A percentile compares a stretch with the other conserved stretches of the same genome.
Conservation (phyloP, 2,113 vertebrate species). For the Crotalus horridus region DNA sequence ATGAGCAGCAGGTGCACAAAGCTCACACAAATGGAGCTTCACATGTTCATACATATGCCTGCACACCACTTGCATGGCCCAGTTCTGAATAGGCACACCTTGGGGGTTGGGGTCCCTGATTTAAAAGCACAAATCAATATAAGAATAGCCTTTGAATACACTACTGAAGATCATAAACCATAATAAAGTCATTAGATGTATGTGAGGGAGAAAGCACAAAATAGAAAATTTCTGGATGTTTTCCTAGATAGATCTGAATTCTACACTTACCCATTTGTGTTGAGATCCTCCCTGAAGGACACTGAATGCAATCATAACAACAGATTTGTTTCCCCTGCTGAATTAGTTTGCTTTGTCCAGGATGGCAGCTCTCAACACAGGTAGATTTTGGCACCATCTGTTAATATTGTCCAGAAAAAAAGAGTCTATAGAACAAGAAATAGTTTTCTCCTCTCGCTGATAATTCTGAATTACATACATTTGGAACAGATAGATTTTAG, state of each 20-base stretch:
- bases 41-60: too few relatives aligned
- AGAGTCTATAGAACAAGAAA: not conserved
- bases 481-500: not conserved
- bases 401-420: not conserved
- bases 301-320: not conserved
- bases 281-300: not conserved
- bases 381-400: not conserved
- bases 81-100: too few relatives aligned
- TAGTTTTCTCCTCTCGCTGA: not conserved
- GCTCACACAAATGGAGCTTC: too few relatives aligned
- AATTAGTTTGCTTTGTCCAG: not conserved
- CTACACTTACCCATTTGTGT: not conserved
- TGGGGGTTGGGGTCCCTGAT: too few relatives aligned
- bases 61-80: too few relatives aligned
- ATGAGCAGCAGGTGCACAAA: too few relatives aligned
- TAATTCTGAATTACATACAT: not conserved
- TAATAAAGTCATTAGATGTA: not conserved
- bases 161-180: not conserved
- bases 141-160: not conserved
- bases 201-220: not conserved
- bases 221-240: not conserved
- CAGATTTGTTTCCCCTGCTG: not conserved
- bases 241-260: too few relatives aligned
- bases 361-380: conserved; percentile 2
- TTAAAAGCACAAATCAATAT: not conserved